These are phyloP conservation scores for Lamproptera curius DNA, from an alignment of 2,888 invertebrate species.

Conservation along the genomic window DNA sequence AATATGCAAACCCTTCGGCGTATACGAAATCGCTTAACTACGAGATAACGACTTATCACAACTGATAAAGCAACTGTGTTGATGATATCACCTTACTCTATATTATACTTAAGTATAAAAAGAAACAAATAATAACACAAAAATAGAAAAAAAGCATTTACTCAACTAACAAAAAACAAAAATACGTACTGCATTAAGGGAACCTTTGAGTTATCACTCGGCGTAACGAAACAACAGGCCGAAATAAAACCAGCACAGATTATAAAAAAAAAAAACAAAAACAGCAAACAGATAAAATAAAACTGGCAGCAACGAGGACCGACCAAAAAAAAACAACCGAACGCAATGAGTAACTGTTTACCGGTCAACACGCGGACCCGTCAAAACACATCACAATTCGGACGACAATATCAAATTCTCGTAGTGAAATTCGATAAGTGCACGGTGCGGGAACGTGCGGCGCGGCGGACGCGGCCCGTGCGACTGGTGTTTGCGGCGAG, in stretches of 20 bases:
- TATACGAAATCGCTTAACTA: slow-evolving; percentile 40
- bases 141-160: slow-evolving; percentile 28
- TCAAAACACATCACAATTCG: slow-evolving; percentile 64
- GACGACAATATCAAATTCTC: slow-evolving; percentile 76
- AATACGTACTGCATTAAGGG: slow-evolving; percentile 59
- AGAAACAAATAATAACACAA: slow-evolving; percentile 28
- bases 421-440: slow-evolving; percentile 76
- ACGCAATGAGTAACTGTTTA: slow-evolving; percentile 37
- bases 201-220: slow-evolving; percentile 54
- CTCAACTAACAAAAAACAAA: slow-evolving; percentile 37
- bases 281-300: slow-evolving; percentile 25
- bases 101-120: too few relatives aligned
- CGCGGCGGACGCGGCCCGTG: slow-evolving; percentile 51
- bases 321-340: slow-evolving; percentile 34
- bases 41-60: slow-evolving; percentile 64
- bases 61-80: slow-evolving; percentile 69
- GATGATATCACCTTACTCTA: slow-evolving; percentile 53
- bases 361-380: slow-evolving; percentile 57
- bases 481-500: slow-evolving; percentile 58
- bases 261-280: slow-evolving; percentile 34
- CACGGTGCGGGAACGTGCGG: slow-evolving; percentile 52
- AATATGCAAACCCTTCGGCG: slow-evolving; percentile 36
- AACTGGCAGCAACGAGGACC: slow-evolving; percentile 31
- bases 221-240: slow-evolving; percentile 59
- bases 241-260: slow-evolving; percentile 46